These are phyloP conservation scores for Sarcoramphus papa DNA, from an alignment of 2,797 vertebrate species.

Conservation along the genomic window DNA sequence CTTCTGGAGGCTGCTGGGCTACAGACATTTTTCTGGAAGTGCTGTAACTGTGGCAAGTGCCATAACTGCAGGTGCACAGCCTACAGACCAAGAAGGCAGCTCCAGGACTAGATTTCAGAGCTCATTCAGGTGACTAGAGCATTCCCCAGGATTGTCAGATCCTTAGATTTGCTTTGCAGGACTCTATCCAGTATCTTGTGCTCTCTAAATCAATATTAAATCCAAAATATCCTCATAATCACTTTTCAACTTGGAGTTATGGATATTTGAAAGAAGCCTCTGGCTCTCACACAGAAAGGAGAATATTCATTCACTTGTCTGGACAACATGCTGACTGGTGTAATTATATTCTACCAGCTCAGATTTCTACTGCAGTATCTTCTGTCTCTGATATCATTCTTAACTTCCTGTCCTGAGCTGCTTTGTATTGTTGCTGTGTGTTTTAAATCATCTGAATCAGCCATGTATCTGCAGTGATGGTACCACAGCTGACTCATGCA, in stretches of 20 bases:
- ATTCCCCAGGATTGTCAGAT: not conserved
- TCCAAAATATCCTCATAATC: conserved; percentile 14
- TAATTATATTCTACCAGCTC: conserved; percentile 27
- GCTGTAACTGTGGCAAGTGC: not conserved
- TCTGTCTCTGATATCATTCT: conserved; percentile 16
- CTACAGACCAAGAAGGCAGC: not conserved
- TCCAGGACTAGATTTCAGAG: not conserved
- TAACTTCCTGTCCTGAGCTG: not conserved
- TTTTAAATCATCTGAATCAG: conserved; percentile 18
- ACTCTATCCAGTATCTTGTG: not conserved
- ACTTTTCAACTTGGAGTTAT: conserved; percentile 12
- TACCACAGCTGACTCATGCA: not conserved
- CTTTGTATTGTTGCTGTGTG: not conserved
- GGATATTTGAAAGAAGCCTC: conserved; percentile 19
- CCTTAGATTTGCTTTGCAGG: not conserved
- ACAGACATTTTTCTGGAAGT: not conserved
- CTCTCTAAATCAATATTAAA: conserved; percentile 41
- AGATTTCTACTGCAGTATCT: conserved; percentile 18
- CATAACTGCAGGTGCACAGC: not conserved
- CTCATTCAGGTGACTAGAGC: not conserved
- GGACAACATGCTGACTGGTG: not conserved
- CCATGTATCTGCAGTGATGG: not conserved
- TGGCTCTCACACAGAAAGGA: not conserved
- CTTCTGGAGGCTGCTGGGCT: not conserved
- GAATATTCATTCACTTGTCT: conserved; percentile 27